Evolutionary conservation across 1,140 invertebrate species (phyloP), one percentile per base, ranked within the genome.

Genomic region (Bombus waltoni): DNA sequence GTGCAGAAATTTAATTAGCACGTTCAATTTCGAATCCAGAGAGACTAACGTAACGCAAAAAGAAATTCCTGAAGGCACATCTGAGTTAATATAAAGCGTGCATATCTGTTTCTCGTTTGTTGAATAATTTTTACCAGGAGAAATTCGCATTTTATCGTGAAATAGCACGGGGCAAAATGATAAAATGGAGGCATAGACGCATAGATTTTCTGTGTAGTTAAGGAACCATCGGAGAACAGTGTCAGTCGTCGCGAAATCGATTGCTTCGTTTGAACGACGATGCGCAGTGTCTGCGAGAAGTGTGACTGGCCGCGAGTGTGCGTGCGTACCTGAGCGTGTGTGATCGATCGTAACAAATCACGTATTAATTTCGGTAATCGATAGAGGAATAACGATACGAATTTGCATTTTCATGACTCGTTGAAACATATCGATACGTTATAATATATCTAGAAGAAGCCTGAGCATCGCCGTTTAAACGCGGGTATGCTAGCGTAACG

Each of bases 231-330:
- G 70, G 79, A 79, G 87, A 66, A 86, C 74, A 73, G 83, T 82
- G 87, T 35, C 53, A 42, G 66, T 89, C 44, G 83, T 83, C 84
- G 74, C 13, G 44, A 89, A n/a, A 90, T 90, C 86, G 90, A 92
- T 90, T 87, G 82, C 89, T 87, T 90, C 79, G 87, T 92, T 92
- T 91, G 89, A 91, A 92, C 89, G 92, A 76, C 88, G 91, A 90
- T 91, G 91, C 88, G 91, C 90, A 87, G 86, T 87, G 84, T 89
- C 89, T 85, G 65, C 78, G 42, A 44, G 47, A 73, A 79, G 65
- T 76, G 59, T 83, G 76, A 35, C 38, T 73, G 78, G 38, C 40
- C 40, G 47, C 66, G 73, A 68, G 79, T 81, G 76, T 86, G 82
- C 87, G 66, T 85, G 77, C 57, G 72, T 65, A 40, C 3, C 28